Percentiles rank a stretch among this genome's conserved stretches.
Evolutionary conservation across 2,113 vertebrate genomes (phyloP).

Genomic region (Ondatra zibethicus): DNA sequence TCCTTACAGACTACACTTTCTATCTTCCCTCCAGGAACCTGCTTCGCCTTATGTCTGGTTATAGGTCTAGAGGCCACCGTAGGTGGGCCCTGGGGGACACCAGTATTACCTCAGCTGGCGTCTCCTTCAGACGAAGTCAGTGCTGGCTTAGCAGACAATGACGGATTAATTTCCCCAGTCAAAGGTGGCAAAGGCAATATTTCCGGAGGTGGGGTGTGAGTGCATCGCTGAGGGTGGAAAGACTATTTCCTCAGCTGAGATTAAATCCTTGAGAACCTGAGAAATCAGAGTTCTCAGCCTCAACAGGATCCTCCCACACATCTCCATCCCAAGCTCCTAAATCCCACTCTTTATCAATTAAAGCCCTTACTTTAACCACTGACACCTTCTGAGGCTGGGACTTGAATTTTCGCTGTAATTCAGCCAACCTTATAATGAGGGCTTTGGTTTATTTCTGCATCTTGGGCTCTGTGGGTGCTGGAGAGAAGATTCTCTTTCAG

Average conservation of each 20-base stretch:
- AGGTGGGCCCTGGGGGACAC: neutral
- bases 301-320: neutral
- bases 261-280: neutral
- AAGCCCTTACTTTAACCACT: neutral
- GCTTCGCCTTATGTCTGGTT: neutral
- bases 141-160: neutral
- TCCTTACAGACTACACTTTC: neutral
- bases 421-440: neutral
- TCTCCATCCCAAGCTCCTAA: neutral
- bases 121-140: neutral
- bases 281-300: neutral
- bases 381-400: neutral
- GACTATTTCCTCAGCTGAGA: too few relatives aligned
- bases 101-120: neutral
- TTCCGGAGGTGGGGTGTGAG: neutral
- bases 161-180: neutral
- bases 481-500: neutral
- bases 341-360: neutral
- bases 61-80: neutral
- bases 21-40: neutral
- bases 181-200: neutral
- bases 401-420: neutral
- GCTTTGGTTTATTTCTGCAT: neutral
- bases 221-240: neutral
- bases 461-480: neutral